Conservation (phyloP, 1,140 invertebrate genomes). For the Brachionus plicatilis region DNA sequence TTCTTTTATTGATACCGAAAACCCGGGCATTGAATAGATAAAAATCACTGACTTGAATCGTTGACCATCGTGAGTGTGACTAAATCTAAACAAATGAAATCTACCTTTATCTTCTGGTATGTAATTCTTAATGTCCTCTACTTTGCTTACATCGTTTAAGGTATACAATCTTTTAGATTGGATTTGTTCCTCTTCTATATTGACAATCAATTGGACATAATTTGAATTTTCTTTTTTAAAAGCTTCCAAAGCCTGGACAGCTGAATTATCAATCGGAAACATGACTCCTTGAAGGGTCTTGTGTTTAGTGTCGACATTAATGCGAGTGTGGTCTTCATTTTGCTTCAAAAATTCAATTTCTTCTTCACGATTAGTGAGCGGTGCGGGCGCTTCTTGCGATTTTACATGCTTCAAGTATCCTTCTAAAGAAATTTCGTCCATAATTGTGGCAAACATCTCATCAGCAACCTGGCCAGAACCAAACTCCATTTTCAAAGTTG, state of each 20-base stretch:
- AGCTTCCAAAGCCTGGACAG: slow-evolving; percentile 65
- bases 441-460: slow-evolving; percentile 58
- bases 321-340: slow-evolving; percentile 58
- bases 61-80: slow-evolving; percentile 85
- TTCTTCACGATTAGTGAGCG: slow-evolving; percentile 79
- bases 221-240: slow-evolving; percentile 58
- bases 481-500: slow-evolving; percentile 93
- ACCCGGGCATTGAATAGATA: slow-evolving; percentile 94
- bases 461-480: slow-evolving; percentile 80
- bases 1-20: slow-evolving; percentile 85
- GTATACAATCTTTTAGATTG: slow-evolving; percentile 42
- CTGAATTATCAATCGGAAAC: slow-evolving; percentile 81
- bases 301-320: slow-evolving; percentile 33
- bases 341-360: slow-evolving; percentile 74
- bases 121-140: slow-evolving; percentile 61
- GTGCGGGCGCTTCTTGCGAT: slow-evolving; percentile 72
- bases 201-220: slow-evolving; percentile 62
- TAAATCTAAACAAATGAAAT: slow-evolving; percentile 85
- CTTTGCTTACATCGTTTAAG: slow-evolving; percentile 52
- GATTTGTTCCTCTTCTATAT: slow-evolving; percentile 51
- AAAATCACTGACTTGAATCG: slow-evolving; percentile 64
- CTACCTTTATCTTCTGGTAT: slow-evolving; percentile 76
- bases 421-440: slow-evolving; percentile 73
- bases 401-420: slow-evolving; percentile 75
- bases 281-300: slow-evolving; percentile 76